Conservation (phyloP, 2,113 vertebrate genomes). For the Neolamprologus brichardi region DNA sequence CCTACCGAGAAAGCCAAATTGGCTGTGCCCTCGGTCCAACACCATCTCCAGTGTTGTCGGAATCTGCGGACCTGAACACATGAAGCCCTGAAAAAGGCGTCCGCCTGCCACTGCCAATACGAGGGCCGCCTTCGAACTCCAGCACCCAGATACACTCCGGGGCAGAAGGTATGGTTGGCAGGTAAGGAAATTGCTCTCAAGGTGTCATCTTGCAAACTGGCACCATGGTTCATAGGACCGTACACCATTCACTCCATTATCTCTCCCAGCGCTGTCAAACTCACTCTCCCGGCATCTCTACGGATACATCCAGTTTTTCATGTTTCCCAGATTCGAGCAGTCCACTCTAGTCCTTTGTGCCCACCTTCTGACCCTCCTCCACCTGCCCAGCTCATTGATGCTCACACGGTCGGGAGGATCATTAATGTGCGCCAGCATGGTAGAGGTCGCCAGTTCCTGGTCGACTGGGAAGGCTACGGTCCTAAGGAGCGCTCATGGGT, state of each 20-base stretch:
- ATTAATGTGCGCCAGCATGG: neutral
- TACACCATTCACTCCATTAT: neutral
- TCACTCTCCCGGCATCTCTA: neutral
- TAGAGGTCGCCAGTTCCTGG: neutral
- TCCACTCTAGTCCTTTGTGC: neutral
- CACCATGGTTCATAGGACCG: neutral
- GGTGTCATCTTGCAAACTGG: neutral
- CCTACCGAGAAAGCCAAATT: neutral
- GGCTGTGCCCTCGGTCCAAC: neutral
- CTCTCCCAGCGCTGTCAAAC: neutral
- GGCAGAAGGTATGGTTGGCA: neutral
- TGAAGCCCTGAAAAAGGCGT: neutral
- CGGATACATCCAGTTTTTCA: neutral
- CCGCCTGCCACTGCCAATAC: neutral
- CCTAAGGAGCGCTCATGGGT: neutral
- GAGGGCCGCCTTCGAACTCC: neutral
- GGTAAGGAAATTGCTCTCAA: neutral
- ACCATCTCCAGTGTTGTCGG: neutral
- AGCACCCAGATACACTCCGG: neutral
- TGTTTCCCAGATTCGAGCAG: neutral
- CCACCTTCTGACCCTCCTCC: neutral
- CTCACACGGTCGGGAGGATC: neutral
- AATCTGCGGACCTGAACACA: neutral
- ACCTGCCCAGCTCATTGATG: neutral
- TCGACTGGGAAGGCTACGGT: neutral